Conservation (phyloP, 2,113 vertebrate species). For the Salvator merianae region DNA sequence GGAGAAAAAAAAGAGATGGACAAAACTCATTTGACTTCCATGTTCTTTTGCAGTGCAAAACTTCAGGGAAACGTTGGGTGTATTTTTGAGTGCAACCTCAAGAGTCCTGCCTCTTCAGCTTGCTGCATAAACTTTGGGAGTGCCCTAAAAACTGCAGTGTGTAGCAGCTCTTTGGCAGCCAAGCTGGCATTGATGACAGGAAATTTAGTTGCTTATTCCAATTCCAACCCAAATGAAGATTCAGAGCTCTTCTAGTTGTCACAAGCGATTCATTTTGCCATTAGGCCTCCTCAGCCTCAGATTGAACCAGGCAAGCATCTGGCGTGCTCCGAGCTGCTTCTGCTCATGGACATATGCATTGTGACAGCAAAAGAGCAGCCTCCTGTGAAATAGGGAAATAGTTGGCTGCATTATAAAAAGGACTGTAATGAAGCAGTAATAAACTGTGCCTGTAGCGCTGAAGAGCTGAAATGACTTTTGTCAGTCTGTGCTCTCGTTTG, state of each 20-base stretch:
- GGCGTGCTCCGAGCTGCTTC: slow-evolving; percentile 32
- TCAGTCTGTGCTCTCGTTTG: neutral
- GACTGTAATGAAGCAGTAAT: neutral
- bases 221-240: neutral
- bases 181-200: neutral
- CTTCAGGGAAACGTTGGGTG: too few relatives aligned
- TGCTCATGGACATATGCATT: slow-evolving; percentile 36
- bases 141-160: neutral
- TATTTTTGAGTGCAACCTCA: too few relatives aligned
- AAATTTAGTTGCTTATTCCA: fast-evolving
- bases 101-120: neutral
- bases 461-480: neutral
- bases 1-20: neutral
- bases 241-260: slow-evolving; percentile 29
- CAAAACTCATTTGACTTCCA: neutral
- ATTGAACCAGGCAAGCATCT: slow-evolving; percentile 59
- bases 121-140: fast-evolving
- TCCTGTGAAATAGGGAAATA: slow-evolving; percentile 5
- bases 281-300: slow-evolving; percentile 37
- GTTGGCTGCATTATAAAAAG: slow-evolving; percentile 17
- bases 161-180: neutral
- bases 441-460: neutral
- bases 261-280: slow-evolving; percentile 24
- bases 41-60: too few relatives aligned
- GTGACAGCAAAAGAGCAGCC: slow-evolving; percentile 31